phyloP scores from a whole-genome alignment of 2,888 invertebrate genomes.

The Pachymerium ferrugineum region DNA sequence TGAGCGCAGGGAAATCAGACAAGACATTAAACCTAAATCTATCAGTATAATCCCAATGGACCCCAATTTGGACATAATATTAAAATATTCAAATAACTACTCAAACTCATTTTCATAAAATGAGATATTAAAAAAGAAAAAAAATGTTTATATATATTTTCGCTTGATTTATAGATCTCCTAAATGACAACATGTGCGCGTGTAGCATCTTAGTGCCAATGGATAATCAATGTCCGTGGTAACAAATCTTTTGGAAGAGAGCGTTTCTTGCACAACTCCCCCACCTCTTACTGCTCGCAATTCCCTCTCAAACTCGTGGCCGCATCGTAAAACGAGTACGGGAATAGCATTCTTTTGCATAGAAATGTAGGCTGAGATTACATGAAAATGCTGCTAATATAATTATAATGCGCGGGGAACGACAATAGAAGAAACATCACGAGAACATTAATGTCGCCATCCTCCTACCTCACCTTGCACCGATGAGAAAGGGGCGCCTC shows the following conservation, averaged over 20 bases:
- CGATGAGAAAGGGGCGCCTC: background rate
- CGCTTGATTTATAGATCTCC: no score
- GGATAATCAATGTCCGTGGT: background rate
- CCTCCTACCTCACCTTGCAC: constrained; percentile 15
- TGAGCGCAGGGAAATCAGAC: constrained; percentile 23
- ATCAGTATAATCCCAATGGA: background rate
- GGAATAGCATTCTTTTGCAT: constrained; percentile 33
- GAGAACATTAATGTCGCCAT: constrained; percentile 4
- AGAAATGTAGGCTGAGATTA: constrained; percentile 31
- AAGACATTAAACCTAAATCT: constrained; percentile 24
- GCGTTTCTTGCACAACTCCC: background rate
- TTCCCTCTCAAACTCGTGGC: constrained; percentile 7
- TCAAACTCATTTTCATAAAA: background rate
- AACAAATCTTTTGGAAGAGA: background rate
- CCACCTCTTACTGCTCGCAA: background rate
- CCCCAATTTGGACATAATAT: background rate
- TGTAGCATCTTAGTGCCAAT: no score
- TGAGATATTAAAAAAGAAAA: background rate
- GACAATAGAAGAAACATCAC: constrained; percentile 32
- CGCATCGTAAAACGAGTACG: constrained; percentile 16
- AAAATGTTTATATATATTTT: no score
- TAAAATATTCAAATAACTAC: background rate
- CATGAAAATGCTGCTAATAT: constrained; percentile 34
- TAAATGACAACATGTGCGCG: no score
- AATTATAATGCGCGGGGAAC: constrained; percentile 32